Base-by-base conservation (phyloP, 2,113 vertebrate species). In the Apus apus region DNA sequence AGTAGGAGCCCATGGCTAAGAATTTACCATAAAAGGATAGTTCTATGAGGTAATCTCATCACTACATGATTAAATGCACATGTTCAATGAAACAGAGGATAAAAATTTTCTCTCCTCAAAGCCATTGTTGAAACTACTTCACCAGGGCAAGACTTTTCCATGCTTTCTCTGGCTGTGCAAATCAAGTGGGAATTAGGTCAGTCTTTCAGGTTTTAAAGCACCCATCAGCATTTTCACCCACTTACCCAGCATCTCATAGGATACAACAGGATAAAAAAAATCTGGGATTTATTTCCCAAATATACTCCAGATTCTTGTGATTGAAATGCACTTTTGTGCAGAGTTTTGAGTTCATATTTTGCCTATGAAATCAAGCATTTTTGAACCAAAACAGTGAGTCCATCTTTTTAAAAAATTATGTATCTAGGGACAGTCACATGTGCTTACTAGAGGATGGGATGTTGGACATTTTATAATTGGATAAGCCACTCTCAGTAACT, bases 211-310 rank as follows among this genome's bases (percentile, higher is more conserved):
- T 62, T 83, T 90, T 64, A 77, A 93, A 80, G 38, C 16, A 83
- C 2, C 1, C 2, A 1, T 73, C 67, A 74, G 11, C 15, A 58
- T 70, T 85, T 82, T 90, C 29, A 54, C 13, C 5, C 0, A 0
- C 9, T 76, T 51, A 25, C 19, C 3, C 34, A 43, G 18, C 29
- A 50, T n/a, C 22, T 65, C 34, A 53, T 12, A 15, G 27, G 18
- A 56, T 74, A 60, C 5, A n/a, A 57, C 15, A 68, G 8, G 7
- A 65, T 38, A 3, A 60, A 66, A 85, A 58, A 26, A 26, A 16
- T 32, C 15, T 51, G 23, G 27, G 18, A 53, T 71, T 67, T 53
- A 60, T 85, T 77, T 90, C 13, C 38, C 19, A 87, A 56, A 88
- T 56, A 54, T 86, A 20, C 77, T 90, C 34, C 65, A 90, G 16